A percentile compares a stretch with the other conserved stretches of the same genome.
phyloP scores from a whole-genome alignment of 2,797 vertebrate species.

The Alfaro cultratus region DNA sequence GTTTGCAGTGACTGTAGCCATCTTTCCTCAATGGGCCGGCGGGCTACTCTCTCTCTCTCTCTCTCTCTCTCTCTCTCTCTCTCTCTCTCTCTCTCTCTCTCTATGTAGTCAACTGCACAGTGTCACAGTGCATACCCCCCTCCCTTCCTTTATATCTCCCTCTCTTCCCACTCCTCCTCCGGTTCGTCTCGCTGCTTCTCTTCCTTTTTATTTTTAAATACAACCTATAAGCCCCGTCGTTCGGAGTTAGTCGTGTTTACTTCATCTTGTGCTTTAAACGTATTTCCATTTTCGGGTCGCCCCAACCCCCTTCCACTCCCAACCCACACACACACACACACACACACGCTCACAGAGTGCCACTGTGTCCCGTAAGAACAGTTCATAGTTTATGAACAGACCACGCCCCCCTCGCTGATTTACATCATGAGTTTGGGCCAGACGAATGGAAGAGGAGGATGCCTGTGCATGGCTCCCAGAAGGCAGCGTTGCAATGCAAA shows the following conservation, averaged over 20 bases:
- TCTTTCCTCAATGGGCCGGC: slow-evolving; percentile 87
- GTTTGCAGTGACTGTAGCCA: slow-evolving; percentile 92
- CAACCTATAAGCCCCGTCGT: slow-evolving; percentile 34
- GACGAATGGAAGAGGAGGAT: slow-evolving; percentile 76
- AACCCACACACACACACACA: slow-evolving; percentile 5
- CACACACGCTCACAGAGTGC: slow-evolving; percentile 47
- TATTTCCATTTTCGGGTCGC: slow-evolving; percentile 51
- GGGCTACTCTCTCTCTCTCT: slow-evolving; percentile 77
- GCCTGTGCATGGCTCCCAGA: slow-evolving; percentile 54
- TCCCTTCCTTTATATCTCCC: slow-evolving; percentile 63
- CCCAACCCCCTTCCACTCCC: slow-evolving; percentile 8
- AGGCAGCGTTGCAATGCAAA: slow-evolving; percentile 77
- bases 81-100: slow-evolving; percentile 33
- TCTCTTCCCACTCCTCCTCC: slow-evolving; percentile 48
- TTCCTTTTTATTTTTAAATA: slow-evolving; percentile 11
- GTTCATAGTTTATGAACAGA: slow-evolving; percentile 63
- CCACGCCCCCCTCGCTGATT: slow-evolving; percentile 75
- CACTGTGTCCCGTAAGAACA: slow-evolving; percentile 86
- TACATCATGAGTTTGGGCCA: slow-evolving; percentile 78
- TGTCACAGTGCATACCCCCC: slow-evolving; percentile 45
- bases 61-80: slow-evolving; percentile 68
- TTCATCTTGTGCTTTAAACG: slow-evolving; percentile 48
- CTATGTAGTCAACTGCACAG: slow-evolving; percentile 64
- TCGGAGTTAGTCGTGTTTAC: slow-evolving; percentile 63
- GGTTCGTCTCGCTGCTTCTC: slow-evolving; percentile 39